Evolutionary conservation across 2,113 vertebrate genomes (phyloP).

Genomic region (Ancistrus triradiatus): DNA sequence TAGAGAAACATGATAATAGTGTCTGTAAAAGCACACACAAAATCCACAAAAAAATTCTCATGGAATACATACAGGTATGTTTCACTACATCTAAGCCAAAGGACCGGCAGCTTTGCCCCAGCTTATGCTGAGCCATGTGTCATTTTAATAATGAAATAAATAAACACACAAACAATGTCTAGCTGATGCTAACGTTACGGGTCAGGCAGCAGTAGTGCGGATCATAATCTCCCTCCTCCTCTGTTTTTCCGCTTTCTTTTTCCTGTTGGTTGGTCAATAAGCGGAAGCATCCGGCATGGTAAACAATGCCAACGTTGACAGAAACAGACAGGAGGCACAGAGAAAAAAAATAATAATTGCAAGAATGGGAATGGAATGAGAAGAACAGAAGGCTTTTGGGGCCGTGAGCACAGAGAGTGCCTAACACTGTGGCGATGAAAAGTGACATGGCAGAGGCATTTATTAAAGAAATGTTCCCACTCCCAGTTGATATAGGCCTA

Average conservation of each 20-base stretch:
- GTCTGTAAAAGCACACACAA: conserved; percentile 15
- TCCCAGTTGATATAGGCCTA: conserved; percentile 60
- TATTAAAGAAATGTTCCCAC: conserved; percentile 76
- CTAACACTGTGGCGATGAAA: conserved; percentile 32
- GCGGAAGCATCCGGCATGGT: conserved; percentile 11
- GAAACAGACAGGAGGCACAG: conserved; percentile 40
- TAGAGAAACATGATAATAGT: conserved; percentile 23
- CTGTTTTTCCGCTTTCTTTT: conserved; percentile 23
- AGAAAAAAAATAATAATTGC: conserved; percentile 29
- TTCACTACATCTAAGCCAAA: conserved; percentile 47
- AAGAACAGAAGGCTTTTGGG: neutral
- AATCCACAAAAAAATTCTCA: conserved; percentile 9
- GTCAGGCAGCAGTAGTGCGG: conserved; percentile 33
- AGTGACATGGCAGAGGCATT: conserved; percentile 61
- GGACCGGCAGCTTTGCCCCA: neutral
- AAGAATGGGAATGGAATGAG: conserved; percentile 20
- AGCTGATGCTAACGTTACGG: conserved; percentile 25
- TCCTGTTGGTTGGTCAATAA: conserved; percentile 46
- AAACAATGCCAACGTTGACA: conserved; percentile 27
- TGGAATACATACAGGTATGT: neutral
- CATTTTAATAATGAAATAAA: conserved; percentile 26
- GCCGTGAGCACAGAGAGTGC: conserved; percentile 23
- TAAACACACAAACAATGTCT: neutral
- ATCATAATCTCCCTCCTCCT: conserved; percentile 14
- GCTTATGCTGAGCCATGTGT: neutral